Base-by-base conservation (phyloP, 2,888 invertebrate genomes). In the Eupithecia dodoneata region DNA sequence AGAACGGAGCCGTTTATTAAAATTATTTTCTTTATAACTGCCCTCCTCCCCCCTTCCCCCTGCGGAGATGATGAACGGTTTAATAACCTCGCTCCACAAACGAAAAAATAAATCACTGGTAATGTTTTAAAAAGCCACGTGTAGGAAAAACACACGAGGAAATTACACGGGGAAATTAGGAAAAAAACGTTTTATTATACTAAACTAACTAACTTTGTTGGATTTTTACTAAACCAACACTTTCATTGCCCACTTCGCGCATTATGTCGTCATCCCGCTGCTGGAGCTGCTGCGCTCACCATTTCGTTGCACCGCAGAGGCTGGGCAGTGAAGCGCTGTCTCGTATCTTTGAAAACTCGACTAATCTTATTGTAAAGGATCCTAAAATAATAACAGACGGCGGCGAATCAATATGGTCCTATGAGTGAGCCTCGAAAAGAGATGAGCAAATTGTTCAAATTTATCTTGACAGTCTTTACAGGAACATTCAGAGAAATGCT, bases 31-130 rank as follows among this genome's bases (percentile, higher is more conserved):
- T 49, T 18, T 66, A 47, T 45, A 47, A 63, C 12, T 10, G 42
- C 47, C n/a, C 45, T 42, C 72, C 65, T 10, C 44, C 49, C 67
- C 59, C 67, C 69, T 18, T 74, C 72, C 71, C 67, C 44, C 77
- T 82, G 82, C 81, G 83, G 85, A 82, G 84, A 88, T 90, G 89
- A 89, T 87, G 83, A 83, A 90, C 85, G 89, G 83, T 88, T 87
- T 88, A 86, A 89, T 89, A 87, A 87, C 89, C 89, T 88, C 85
- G 83, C 77, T 78, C 78, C 80, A 77, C 78, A n/a, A 47, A 71
- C 71, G n/a, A n/a, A n/a, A n/a, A n/a, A n/a, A n/a, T 87, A 87
- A 89, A 88, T 89, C 88, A 88, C 80, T 83, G 71, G 80, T 75
- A 80, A 77, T 76, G 79, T 79, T 84, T 83, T 83, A 85, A 83